Conservation (phyloP, 1,140 invertebrate species). For the Cyclargus thomasi region DNA sequence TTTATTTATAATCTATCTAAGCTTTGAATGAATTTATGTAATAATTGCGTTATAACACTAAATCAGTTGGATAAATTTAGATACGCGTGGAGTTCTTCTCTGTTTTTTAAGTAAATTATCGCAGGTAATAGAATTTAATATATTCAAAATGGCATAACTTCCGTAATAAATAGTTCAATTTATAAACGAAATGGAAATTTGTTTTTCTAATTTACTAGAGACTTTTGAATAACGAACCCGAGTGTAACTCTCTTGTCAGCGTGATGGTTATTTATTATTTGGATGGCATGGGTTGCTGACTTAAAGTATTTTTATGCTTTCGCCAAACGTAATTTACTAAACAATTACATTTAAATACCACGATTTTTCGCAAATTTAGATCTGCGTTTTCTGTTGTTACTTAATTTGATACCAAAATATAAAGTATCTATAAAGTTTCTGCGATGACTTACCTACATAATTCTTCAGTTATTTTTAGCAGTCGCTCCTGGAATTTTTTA, state of each 20-base stretch:
- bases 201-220: not conserved
- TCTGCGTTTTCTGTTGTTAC: not conserved
- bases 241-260: not conserved
- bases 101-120: slow-evolving; percentile 17
- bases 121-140: slow-evolving; percentile 20
- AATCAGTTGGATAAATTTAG: slow-evolving; percentile 10
- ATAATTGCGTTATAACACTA: slow-evolving; percentile 4
- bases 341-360: not conserved
- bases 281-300: slow-evolving; percentile 3
- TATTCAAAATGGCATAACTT: slow-evolving; percentile 1
- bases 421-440: not conserved
- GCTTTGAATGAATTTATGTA: slow-evolving; percentile 14
- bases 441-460: not conserved
- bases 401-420: not conserved
- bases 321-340: not conserved
- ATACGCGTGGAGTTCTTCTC: not conserved
- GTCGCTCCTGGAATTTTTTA: not conserved
- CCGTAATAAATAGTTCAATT: slow-evolving; percentile 12
- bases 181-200: not conserved
- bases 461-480: not conserved
- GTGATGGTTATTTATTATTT: not conserved
- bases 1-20: slow-evolving; percentile 11
- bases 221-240: not conserved
- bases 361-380: not conserved
- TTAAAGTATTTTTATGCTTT: not conserved